Base-by-base conservation (phyloP, 2,113 vertebrate genomes). In the Galbula dea region DNA sequence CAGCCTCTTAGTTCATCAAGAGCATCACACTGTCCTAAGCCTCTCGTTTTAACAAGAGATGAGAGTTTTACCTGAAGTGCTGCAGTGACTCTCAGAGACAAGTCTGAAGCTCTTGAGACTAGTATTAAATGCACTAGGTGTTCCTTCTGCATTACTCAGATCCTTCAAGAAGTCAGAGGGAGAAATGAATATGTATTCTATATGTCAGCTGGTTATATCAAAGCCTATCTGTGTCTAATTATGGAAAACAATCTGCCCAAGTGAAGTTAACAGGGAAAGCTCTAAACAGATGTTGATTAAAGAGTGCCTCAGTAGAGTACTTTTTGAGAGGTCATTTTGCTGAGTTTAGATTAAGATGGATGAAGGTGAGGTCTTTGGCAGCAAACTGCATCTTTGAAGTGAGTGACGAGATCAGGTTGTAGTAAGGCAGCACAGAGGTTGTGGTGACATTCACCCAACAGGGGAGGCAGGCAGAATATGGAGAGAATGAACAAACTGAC, bases 131-230 rank as follows among this genome's bases (percentile, higher is more conserved):
- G 93, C 95, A 94, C 82, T 94, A 69, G 91, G 91, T 95, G 89
- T 93, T 91, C 6, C 94, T 96, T 74, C 87, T 89, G 89, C 85
- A 57, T 92, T 95, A 62, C 91, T 96, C 87, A 94, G 72, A 86
- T 49, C 89, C 83, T 95, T 94, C 76, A 91, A 93, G 83, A 62
- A 94, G 95, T 88, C 92, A 91, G 93, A 21, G 73, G 82, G 85
- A 96, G 85, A 94, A 97, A 96, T 96, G 94, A 96, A 96, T 94
- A 96, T 95, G 94, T 92, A 95, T 95, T 94, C 95, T 94, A 89
- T 89, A 90, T 96, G 89, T 95, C 90, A 95, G 93, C 90, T 96
- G 93, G 92, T 95, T 93, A 77, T 90, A 90, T 96, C 92, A 89
- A 54, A 90, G 78, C 83, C 65, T 88, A 93, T 90, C 88, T 49